Evolutionary conservation across 2,888 invertebrate species (phyloP), one percentile per base, ranked within the genome.

Genomic region (Drosophila birchii): DNA sequence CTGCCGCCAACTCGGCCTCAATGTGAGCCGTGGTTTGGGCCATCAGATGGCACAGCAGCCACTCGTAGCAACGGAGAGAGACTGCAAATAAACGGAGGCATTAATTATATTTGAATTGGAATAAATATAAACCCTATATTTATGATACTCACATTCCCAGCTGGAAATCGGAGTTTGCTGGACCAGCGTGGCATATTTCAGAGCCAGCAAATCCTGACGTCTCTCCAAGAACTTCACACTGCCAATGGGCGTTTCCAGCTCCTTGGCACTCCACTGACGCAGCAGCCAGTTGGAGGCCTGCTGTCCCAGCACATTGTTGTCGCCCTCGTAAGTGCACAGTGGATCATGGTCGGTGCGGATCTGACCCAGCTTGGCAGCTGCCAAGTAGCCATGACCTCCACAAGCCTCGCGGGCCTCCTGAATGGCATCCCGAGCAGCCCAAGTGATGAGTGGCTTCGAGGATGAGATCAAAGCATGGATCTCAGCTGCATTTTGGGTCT

Each of bases 321-420:
- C 98, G 0, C 98, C 98, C 92, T 98, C 98, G 92, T 97, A 98
- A 0, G 98, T 98, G 62, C 97, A 96, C 44, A 96, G 96, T 0
- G 98, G 96, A 92, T 98, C 98, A 92, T 97, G 96, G 92, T 97
- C 96, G 89, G 95, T 95, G 12, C 97, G 94, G 71, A 98, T 93
- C 76, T 96, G 96, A 39, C 98, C 98, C 29, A 98, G 93, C 80
- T 97, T 95, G 20, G 97, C 94, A n/a, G 96, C 95, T 38, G 88
- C 91, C 45, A 95, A 91, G 90, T 96, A 97, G 7, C 97, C 97
- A 92, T 97, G 97, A 0, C 97, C 97, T 18, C 96, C 97, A 86
- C 97, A 97, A 6, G 96, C 95, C 92, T 97, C 97, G 71, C 97
- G 93, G 79, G 96, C 96, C 75, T 97, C 97, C 91, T 97, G 97